Percentiles rank a stretch among this genome's conserved stretches.
Conservation (phyloP, 2,888 invertebrate genomes). For the Dryocosmus kuriphilus region DNA sequence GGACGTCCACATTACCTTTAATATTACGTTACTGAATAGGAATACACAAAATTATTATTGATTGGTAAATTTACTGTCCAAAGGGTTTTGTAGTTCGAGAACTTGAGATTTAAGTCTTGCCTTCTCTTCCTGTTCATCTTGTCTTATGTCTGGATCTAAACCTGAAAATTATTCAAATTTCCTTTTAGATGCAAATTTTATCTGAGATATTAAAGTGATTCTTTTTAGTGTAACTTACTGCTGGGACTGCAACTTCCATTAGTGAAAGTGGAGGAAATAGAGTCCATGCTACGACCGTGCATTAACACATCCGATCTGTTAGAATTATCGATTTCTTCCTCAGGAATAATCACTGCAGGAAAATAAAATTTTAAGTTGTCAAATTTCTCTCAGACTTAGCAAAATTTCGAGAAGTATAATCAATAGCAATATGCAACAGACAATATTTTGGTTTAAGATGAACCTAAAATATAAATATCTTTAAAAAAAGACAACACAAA, state of each 20-base stretch:
- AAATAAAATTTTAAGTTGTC: not conserved
- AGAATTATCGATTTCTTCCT: conserved; percentile 82
- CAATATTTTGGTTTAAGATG: not conserved
- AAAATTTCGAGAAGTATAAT: too few relatives aligned
- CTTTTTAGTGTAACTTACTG: conserved; percentile 73
- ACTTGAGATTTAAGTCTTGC: too few relatives aligned
- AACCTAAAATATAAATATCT: not conserved
- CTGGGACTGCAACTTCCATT: conserved; percentile 91
- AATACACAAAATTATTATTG: too few relatives aligned
- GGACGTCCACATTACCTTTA: too few relatives aligned
- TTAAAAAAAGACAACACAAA: not conserved
- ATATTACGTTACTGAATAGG: too few relatives aligned
- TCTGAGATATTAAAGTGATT: not conserved
- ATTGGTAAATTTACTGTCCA: too few relatives aligned
- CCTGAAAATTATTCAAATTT: too few relatives aligned
- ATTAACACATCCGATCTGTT: conserved; percentile 84
- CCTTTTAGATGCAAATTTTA: not conserved
- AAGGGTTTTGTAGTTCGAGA: too few relatives aligned
- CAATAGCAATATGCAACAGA: too few relatives aligned
- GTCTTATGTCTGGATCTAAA: too few relatives aligned
- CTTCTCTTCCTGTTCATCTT: too few relatives aligned
- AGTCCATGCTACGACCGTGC: conserved; percentile 92
- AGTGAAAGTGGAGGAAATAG: conserved; percentile 91
- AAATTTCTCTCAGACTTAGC: too few relatives aligned
- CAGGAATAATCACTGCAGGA: conserved; percentile 87